phyloP scores from a whole-genome alignment of 1,140 invertebrate species.

The Vanessa tameamea region DNA sequence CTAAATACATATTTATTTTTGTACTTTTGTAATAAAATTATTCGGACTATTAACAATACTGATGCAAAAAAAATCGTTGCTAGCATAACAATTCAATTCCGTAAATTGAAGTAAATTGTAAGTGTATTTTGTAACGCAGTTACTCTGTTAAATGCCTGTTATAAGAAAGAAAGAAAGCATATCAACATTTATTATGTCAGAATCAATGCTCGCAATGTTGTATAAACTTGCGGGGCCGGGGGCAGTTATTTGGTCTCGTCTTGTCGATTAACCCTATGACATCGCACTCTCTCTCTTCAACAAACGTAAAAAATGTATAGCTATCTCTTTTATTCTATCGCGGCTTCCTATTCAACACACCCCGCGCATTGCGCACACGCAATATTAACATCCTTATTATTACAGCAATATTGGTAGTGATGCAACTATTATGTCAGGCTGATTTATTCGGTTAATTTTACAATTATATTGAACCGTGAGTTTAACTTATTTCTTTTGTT shows the following conservation, averaged over 20 bases:
- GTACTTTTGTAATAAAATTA: too few species aligned
- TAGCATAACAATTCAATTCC: too few species aligned
- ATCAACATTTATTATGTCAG: conserved; percentile 15
- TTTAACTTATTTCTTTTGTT: background rate
- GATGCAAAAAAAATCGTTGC: too few species aligned
- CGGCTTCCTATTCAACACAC: conserved; percentile 47
- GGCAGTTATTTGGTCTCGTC: conserved; percentile 46
- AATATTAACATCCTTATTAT: conserved; percentile 51
- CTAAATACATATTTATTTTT: too few species aligned
- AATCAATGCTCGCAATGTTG: conserved; percentile 37
- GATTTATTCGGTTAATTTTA: conserved; percentile 41
- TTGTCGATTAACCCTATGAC: conserved; percentile 47
- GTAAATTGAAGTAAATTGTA: background rate
- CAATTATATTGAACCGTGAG: conserved; percentile 23
- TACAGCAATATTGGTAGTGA: conserved; percentile 49
- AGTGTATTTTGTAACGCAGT: background rate
- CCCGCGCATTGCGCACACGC: conserved; percentile 41
- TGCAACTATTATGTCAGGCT: conserved; percentile 58
- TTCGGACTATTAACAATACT: too few species aligned
- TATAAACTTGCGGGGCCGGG: conserved; percentile 39
- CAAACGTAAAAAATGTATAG: conserved; percentile 27
- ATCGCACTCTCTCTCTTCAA: conserved; percentile 33
- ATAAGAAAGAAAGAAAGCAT: background rate
- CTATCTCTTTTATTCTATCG: conserved; percentile 32
- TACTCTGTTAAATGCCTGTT: background rate